phyloP scores from a whole-genome alignment of 2,888 invertebrate species.

The Saturnia pavonia region DNA sequence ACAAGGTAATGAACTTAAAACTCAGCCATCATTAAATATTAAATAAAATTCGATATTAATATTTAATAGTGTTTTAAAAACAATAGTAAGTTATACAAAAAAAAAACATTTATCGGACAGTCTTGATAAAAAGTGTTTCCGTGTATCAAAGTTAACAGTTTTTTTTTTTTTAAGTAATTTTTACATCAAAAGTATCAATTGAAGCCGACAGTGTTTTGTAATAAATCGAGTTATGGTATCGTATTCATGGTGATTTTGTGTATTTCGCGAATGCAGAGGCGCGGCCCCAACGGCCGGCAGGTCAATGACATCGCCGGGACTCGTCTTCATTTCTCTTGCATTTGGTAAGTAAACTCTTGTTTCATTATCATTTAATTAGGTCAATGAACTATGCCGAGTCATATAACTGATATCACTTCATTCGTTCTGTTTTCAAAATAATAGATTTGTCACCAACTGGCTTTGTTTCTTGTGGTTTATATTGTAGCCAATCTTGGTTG shows the following conservation, averaged over 20 bases:
- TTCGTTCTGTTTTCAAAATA: too few relatives aligned
- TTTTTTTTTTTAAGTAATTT: background rate
- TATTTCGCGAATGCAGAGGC: conserved; percentile 65
- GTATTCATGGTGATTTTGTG: conserved; percentile 57
- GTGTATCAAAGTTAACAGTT: background rate
- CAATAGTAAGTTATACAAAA: background rate
- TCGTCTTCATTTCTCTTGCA: conserved; percentile 63
- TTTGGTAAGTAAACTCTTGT: conserved; percentile 56
- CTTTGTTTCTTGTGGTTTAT: too few relatives aligned
- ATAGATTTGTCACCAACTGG: too few relatives aligned
- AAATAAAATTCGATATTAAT: too few relatives aligned
- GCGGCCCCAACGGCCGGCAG: conserved; percentile 67
- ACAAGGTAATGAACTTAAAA: too few relatives aligned
- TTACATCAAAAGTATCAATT: background rate
- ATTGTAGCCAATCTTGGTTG: too few relatives aligned
- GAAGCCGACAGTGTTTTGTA: background rate
- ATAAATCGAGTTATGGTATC: conserved; percentile 24
- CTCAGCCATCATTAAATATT: too few relatives aligned
- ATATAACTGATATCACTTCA: too few relatives aligned
- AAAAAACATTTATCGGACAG: background rate
- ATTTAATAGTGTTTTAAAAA: too few relatives aligned
- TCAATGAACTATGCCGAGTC: background rate
- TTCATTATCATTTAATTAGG: background rate
- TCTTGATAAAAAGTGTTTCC: background rate
- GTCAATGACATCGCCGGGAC: conserved; percentile 77